Percentiles rank a stretch among this genome's conserved stretches.
These are phyloP conservation scores for Psephotus haematonotus DNA, from an alignment of 2,113 vertebrate species.

Conservation along the genomic window DNA sequence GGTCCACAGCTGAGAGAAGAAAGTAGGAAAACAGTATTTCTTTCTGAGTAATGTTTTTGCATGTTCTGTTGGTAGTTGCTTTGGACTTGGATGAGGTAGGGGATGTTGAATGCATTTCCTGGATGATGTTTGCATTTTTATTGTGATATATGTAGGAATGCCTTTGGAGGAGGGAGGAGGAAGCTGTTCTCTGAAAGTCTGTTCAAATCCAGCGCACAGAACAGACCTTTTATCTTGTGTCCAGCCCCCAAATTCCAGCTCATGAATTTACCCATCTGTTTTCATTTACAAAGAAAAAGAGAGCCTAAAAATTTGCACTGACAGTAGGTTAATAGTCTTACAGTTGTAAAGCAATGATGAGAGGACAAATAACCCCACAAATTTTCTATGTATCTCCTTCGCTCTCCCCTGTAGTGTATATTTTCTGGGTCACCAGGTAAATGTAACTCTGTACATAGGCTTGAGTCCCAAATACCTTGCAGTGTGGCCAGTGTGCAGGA, in stretches of 20 bases:
- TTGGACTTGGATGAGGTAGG: background rate
- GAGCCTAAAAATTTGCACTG: background rate
- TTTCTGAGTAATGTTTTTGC: background rate
- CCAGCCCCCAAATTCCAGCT: background rate
- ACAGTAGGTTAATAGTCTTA: background rate
- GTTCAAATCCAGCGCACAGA: background rate
- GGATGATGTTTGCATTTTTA: background rate
- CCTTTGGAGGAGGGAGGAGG: background rate
- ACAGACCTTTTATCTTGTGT: background rate
- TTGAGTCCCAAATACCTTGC: background rate
- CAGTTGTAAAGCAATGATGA: background rate
- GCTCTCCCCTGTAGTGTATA: background rate
- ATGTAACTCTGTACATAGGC: background rate
- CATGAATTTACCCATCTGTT: background rate
- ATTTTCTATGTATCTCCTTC: background rate
- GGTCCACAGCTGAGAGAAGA: background rate
- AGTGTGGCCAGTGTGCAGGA: background rate
- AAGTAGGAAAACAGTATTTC: background rate
- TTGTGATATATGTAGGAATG: background rate
- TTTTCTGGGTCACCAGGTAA: background rate
- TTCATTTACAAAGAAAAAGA: background rate
- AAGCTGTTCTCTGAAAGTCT: background rate
- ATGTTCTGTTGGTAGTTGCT: background rate
- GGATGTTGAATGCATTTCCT: background rate
- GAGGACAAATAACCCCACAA: rapidly evolving